Evolutionary conservation across 2,113 vertebrate genomes (phyloP).

Genomic region (Sinocyclocheilus anophthalmus): DNA sequence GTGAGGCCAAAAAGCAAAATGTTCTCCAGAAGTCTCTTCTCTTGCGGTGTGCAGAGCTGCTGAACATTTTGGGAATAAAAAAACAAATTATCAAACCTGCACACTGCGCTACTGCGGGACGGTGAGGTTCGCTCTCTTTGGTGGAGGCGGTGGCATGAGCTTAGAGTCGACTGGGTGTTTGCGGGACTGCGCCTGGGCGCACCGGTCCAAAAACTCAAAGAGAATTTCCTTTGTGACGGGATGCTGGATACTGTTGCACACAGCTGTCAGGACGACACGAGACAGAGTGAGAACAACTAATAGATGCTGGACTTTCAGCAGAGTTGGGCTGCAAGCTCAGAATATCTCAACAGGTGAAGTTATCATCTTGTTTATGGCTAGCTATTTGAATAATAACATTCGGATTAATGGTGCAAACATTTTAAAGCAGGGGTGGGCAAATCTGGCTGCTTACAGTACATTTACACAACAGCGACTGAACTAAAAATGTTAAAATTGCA

Average conservation of each 20-base stretch:
- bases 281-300: slow-evolving; percentile 49
- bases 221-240: slow-evolving; percentile 97
- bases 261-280: slow-evolving; percentile 75
- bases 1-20: background rate
- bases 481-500: no score
- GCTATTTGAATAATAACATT: background rate
- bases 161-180: slow-evolving; percentile 87
- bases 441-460: background rate
- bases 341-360: background rate
- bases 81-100: background rate
- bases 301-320: background rate
- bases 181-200: slow-evolving; percentile 79
- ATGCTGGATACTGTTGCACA: slow-evolving; percentile 93
- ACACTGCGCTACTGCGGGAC: slow-evolving; percentile 67
- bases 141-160: slow-evolving; percentile 95
- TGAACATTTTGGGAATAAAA: slow-evolving; percentile 20
- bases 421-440: background rate
- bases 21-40: slow-evolving; percentile 35
- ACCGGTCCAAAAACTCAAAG: slow-evolving; percentile 89
- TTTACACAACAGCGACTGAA: background rate
- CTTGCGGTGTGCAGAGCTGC: background rate
- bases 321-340: background rate
- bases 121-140: slow-evolving; percentile 84
- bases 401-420: background rate
- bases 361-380: background rate